These are phyloP conservation scores for Stegophylla sp. DNA, from an alignment of 2,888 invertebrate species.

Conservation along the genomic window DNA sequence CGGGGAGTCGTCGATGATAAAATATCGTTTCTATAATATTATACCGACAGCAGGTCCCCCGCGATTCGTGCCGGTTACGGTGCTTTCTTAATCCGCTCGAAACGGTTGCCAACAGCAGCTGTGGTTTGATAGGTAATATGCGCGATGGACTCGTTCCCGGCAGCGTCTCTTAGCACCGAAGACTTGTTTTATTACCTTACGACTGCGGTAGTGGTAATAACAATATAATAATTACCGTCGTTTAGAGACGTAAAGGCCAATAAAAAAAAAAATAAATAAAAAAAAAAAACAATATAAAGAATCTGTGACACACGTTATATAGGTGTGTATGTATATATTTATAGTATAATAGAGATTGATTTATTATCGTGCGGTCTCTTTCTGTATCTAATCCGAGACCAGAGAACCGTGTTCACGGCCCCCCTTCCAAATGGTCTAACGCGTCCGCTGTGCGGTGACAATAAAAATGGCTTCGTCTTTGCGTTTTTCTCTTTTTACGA, in stretches of 20 bases:
- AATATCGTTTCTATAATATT: neutral
- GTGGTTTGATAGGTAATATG: neutral
- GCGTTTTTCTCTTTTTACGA: constrained; percentile 43
- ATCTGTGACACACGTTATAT: neutral
- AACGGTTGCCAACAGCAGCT: constrained; percentile 24
- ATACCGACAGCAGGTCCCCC: neutral
- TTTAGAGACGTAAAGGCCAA: neutral
- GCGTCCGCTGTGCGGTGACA: constrained; percentile 19
- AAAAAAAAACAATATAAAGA: neutral
- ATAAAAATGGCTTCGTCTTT: constrained; percentile 56
- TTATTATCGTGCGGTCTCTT: constrained; percentile 7
- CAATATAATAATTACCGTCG: constrained; percentile 20
- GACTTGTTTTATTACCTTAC: constrained; percentile 12
- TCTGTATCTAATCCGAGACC: constrained; percentile 41
- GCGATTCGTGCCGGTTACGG: neutral
- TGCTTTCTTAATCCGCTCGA: neutral
- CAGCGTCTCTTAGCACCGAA: neutral
- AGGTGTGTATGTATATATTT: neutral
- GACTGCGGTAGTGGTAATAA: neutral
- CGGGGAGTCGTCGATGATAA: neutral
- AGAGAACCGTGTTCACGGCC: constrained; percentile 8
- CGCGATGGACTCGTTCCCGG: neutral
- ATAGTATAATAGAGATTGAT: constrained; percentile 20
- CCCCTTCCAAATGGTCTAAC: neutral
- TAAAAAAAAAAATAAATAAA: neutral